These are phyloP conservation scores for Baronia brevicornis DNA, from an alignment of 2,888 invertebrate genomes.

Conservation along the genomic window DNA sequence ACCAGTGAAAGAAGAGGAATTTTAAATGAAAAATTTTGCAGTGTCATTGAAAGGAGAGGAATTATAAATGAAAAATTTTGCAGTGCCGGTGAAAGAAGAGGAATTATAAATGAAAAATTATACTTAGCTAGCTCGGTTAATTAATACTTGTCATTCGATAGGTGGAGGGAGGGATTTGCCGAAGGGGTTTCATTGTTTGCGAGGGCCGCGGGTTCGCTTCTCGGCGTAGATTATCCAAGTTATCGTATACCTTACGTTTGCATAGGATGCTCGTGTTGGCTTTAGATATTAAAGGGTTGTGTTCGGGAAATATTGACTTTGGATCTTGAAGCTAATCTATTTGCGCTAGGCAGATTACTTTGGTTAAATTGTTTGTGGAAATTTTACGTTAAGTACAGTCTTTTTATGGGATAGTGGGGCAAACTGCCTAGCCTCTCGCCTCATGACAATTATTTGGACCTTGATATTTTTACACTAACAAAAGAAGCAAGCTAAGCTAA, in stretches of 20 bases:
- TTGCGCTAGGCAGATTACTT: slow-evolving; percentile 23
- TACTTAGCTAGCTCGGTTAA: slow-evolving; percentile 28
- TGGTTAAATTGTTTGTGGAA: slow-evolving; percentile 9
- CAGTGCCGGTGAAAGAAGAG: neutral
- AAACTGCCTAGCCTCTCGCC: too few species aligned
- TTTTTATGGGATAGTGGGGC: too few species aligned
- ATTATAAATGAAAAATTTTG: too few species aligned
- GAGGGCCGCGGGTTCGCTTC: slow-evolving; percentile 39
- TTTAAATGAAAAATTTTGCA: too few species aligned
- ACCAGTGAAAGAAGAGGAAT: too few species aligned
- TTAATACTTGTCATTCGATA: slow-evolving; percentile 56
- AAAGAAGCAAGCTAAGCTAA: too few species aligned
- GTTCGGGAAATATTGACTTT: slow-evolving; percentile 24
- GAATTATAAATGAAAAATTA: neutral
- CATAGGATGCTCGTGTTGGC: slow-evolving; percentile 27
- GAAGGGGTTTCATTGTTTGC: slow-evolving; percentile 48
- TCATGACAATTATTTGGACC: too few species aligned
- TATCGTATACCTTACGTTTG: slow-evolving; percentile 21
- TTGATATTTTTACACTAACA: too few species aligned
- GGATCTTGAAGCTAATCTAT: slow-evolving; percentile 23
- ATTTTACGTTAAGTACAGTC: too few species aligned
- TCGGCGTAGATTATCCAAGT: slow-evolving; percentile 13
- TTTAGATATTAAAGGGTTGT: slow-evolving; percentile 26
- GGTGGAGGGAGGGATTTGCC: slow-evolving; percentile 24
- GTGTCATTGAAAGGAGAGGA: too few species aligned